These are phyloP conservation scores for Orchesella flavescens DNA, from an alignment of 2,888 invertebrate species.

Conservation along the genomic window DNA sequence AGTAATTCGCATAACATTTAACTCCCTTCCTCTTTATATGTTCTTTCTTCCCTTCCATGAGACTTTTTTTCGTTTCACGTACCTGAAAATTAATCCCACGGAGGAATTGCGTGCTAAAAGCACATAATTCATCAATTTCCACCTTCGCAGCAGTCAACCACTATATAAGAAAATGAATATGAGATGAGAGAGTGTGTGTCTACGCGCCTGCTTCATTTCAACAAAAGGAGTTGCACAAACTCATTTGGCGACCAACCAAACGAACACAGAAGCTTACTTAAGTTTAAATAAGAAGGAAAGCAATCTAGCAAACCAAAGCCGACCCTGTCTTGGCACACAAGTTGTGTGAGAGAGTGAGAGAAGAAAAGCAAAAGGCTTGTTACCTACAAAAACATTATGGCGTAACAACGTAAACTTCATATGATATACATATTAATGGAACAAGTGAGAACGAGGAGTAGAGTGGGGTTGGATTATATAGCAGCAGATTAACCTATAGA, in stretches of 20 bases:
- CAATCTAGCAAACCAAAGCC: conserved; percentile 19
- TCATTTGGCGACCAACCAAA: background rate
- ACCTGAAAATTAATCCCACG: conserved; percentile 6
- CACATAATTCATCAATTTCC: conserved; percentile 47
- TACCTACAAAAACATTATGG: background rate
- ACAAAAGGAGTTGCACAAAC: conserved; percentile 7
- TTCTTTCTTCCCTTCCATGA: no score
- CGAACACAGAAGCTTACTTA: background rate
- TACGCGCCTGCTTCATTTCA: conserved; percentile 11
- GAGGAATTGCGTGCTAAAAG: conserved; percentile 43
- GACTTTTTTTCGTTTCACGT: background rate
- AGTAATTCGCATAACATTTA: no score
- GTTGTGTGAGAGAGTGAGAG: background rate
- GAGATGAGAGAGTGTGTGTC: background rate
- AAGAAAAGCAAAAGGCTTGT: no score
- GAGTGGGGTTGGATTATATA: no score
- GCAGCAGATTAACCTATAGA: no score
- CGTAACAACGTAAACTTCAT: background rate
- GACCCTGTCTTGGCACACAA: background rate
- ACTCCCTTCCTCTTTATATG: no score
- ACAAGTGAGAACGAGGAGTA: no score
- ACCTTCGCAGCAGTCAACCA: conserved; percentile 37
- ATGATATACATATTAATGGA: conserved; percentile 29
- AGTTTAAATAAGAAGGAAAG: no score
- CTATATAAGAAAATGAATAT: background rate